Evolutionary conservation across 1,140 invertebrate species (phyloP).

Genomic region (Drosophila burlai): DNA sequence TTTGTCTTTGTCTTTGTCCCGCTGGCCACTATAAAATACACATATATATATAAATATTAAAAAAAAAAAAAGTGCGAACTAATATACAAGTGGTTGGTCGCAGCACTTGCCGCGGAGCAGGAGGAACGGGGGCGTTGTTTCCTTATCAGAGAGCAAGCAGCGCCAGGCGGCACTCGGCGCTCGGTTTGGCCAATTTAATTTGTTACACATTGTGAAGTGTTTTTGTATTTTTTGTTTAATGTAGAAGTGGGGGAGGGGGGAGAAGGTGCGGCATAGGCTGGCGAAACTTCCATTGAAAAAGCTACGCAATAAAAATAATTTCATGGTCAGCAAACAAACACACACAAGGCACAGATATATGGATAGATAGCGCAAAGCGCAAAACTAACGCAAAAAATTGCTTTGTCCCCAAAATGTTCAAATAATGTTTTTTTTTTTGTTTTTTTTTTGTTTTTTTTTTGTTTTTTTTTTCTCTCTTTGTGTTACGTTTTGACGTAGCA

Average conservation of each 20-base stretch:
- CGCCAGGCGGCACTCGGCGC: slow-evolving; percentile 7
- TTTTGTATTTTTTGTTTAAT: background rate
- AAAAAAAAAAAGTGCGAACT: slow-evolving; percentile 18
- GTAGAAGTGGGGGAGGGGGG: background rate
- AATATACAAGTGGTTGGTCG: slow-evolving; percentile 19
- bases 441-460: background rate
- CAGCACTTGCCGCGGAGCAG: no score
- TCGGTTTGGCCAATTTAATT: slow-evolving; percentile 60
- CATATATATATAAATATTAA: background rate
- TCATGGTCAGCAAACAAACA: slow-evolving; percentile 67
- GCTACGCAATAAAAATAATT: slow-evolving; percentile 72
- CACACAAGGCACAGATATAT: slow-evolving; percentile 16
- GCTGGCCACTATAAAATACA: slow-evolving; percentile 30
- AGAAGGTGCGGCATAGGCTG: background rate
- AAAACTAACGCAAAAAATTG: slow-evolving; percentile 60
- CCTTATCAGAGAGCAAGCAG: slow-evolving; percentile 42
- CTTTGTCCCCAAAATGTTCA: slow-evolving; percentile 60
- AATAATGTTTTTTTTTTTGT: background rate
- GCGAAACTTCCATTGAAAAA: slow-evolving; percentile 36
- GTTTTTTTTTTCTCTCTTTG: slow-evolving; percentile 6
- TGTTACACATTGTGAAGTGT: slow-evolving; percentile 55
- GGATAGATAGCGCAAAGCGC: slow-evolving; percentile 21
- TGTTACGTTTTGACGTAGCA: slow-evolving; percentile 7
- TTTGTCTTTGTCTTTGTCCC: slow-evolving; percentile 52
- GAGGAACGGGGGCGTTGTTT: background rate